Evolutionary conservation across 2,113 vertebrate species (phyloP), one percentile per base, ranked within the genome.

Genomic region (Lagenorhynchus albirostris): DNA sequence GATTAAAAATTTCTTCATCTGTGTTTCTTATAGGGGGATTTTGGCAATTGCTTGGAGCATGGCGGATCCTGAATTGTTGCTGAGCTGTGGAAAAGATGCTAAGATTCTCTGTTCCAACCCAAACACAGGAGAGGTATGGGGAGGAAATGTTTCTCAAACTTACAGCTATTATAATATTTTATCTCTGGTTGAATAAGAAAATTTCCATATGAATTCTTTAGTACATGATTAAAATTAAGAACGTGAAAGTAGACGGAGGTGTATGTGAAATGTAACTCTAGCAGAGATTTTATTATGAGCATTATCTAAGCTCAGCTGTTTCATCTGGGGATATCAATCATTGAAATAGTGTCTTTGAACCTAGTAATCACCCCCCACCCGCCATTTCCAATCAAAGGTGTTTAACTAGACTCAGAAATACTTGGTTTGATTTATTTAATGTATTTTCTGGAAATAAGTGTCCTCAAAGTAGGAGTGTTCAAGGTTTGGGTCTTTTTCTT

Each of bases 71-170:
- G 99, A 99, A 97, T 98, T 99, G 97, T 98, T 99, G 0, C 98
- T 99, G 80, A 99, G 99, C 98, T 99, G 99, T 95, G 99, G 99
- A 86, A 99, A 99, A 96, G 99, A 99, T 98, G 99, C 99, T 97
- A 99, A 99, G 97, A 99, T 99, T 95, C 99, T 99, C 81, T 99
- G 99, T 97, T 99, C 99, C 97, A 99, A 99, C 95, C 99, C 99
- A 76, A 99, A 99, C 98, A 99, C 99, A 0, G 99, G 99, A 80
- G 99, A 99, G 99, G 99, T 99, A 98, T 47, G 93, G 86, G 95
- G 38, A 29, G 2, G n/a, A 80, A 13, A 25, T 93, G 8, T 44
- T 96, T 96, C 47, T 92, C 55, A 83, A 3, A 12, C 29, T 80
- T 89, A 12, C 0, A 94, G 6, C 36, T 18, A 50, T 50, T 38